phyloP scores from a whole-genome alignment of 2,113 vertebrate genomes.

The Osmerus eperlanus region DNA sequence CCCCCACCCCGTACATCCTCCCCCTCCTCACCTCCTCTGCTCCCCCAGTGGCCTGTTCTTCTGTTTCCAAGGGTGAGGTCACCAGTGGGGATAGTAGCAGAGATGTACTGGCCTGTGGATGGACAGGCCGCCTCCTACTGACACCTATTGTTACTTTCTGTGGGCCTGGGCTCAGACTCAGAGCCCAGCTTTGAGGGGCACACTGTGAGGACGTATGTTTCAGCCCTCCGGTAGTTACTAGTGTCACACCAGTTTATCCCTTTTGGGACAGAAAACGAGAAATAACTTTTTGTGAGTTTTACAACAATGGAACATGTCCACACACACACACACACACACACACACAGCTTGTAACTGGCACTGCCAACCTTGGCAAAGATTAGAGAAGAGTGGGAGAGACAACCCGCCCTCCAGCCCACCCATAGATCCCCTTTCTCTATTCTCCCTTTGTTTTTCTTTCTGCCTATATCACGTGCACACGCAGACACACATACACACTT shows the following conservation, averaged over 20 bases:
- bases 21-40: slow-evolving; percentile 38
- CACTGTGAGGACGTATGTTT: too few species aligned
- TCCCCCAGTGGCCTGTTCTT: slow-evolving; percentile 23
- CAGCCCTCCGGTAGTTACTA: too few species aligned
- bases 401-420: slow-evolving; percentile 3
- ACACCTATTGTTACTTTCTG: too few species aligned
- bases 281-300: too few species aligned
- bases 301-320: background rate
- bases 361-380: slow-evolving; percentile 60
- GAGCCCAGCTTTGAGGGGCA: too few species aligned
- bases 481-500: slow-evolving; percentile 15
- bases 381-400: slow-evolving; percentile 44
- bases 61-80: slow-evolving; percentile 44
- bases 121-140: too few species aligned
- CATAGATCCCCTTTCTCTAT: slow-evolving; percentile 6
- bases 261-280: too few species aligned
- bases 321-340: background rate
- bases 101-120: background rate
- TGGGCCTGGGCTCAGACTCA: background rate
- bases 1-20: slow-evolving; percentile 30
- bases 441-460: slow-evolving; percentile 24
- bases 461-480: background rate
- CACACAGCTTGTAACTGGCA: background rate
- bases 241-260: too few species aligned
- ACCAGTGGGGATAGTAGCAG: slow-evolving; percentile 40